Percentiles rank a stretch among this genome's conserved stretches.
These are phyloP conservation scores for Chaetodon trifascialis DNA, from an alignment of 2,113 vertebrate genomes.

Conservation along the genomic window DNA sequence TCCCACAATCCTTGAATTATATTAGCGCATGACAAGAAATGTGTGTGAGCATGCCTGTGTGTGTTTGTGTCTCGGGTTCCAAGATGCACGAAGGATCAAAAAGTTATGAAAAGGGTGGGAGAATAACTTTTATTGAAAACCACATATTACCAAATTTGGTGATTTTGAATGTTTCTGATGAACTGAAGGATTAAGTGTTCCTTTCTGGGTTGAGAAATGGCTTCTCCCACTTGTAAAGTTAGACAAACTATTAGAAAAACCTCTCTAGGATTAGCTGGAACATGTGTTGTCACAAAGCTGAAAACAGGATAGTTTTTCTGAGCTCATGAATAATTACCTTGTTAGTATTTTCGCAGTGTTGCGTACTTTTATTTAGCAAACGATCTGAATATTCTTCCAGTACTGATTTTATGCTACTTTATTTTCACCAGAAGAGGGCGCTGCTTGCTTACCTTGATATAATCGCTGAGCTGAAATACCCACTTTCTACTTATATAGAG, in stretches of 20 bases:
- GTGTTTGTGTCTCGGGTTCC: neutral
- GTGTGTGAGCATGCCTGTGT: neutral
- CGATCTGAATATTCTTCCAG: neutral
- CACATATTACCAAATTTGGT: too few species aligned
- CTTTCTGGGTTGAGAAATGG: neutral
- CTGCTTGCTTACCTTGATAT: slow-evolving; percentile 27
- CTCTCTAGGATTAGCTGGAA: neutral
- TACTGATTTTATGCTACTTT: neutral
- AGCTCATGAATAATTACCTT: neutral
- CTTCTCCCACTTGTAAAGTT: neutral
- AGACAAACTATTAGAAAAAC: neutral
- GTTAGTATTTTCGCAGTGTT: neutral
- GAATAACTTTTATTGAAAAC: neutral
- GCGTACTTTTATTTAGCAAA: neutral
- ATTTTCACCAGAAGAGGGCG: slow-evolving; percentile 60
- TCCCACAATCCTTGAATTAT: neutral
- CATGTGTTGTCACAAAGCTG: neutral
- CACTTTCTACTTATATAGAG: neutral
- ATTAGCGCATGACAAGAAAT: neutral
- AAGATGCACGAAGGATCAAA: too few species aligned
- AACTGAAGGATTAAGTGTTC: neutral
- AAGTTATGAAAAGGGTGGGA: neutral
- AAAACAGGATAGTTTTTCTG: neutral
- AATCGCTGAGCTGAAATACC: neutral
- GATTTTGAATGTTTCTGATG: neutral